Evolutionary conservation across 2,888 invertebrate species (phyloP).

Genomic region (Scaeva pyrastri): DNA sequence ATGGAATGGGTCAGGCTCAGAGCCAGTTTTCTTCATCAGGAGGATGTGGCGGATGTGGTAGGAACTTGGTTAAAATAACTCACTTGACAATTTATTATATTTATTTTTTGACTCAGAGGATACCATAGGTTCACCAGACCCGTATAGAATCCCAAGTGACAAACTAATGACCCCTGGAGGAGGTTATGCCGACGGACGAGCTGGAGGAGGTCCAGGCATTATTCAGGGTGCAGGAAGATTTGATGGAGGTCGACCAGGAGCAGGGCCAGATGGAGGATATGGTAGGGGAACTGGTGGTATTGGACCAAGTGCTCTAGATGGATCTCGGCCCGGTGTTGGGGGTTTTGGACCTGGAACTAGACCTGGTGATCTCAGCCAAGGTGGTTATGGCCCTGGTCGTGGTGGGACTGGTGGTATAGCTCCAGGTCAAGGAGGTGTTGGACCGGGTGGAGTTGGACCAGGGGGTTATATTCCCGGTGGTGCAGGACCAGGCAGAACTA

Average conservation of each 20-base stretch:
- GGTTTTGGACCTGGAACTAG: conserved; percentile 45
- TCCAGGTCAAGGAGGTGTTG: conserved; percentile 37
- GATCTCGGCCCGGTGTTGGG: conserved; percentile 28
- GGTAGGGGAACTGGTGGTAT: conserved; percentile 57
- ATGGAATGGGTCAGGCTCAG: conserved; percentile 95
- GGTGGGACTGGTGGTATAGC: conserved; percentile 43
- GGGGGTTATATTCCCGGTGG: conserved; percentile 28
- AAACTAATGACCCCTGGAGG: conserved; percentile 50
- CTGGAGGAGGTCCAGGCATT: neutral
- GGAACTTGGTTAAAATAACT: neutral
- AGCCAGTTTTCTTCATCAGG: conserved; percentile 88
- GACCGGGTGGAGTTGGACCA: conserved; percentile 47
- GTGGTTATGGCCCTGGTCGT: conserved; percentile 52
- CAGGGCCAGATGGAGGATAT: conserved; percentile 44
- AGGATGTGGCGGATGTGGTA: conserved; percentile 80
- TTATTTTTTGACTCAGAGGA: conserved; percentile 72
- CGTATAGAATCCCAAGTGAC: conserved; percentile 76
- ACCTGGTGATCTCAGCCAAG: conserved; percentile 54
- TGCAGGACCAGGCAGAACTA: conserved; percentile 29
- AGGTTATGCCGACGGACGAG: neutral
- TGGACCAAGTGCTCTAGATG: conserved; percentile 27
- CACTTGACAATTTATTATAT: neutral
- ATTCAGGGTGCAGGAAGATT: neutral
- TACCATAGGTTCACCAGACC: conserved; percentile 76
- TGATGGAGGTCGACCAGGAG: conserved; percentile 22